phyloP scores from a whole-genome alignment of 1,140 invertebrate species.

The Medauroidea extradentata region DNA sequence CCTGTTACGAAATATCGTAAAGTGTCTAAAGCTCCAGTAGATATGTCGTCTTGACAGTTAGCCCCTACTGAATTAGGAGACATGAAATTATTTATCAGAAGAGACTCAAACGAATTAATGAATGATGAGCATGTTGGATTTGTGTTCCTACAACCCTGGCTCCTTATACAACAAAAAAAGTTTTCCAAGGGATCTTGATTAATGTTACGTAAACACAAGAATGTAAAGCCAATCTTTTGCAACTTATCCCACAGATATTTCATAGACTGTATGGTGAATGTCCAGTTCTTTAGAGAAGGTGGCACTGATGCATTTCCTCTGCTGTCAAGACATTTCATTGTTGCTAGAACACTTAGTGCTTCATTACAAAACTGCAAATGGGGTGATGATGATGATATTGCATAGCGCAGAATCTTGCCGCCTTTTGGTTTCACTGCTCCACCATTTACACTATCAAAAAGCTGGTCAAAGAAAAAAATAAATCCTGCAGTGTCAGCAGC shows the following conservation, averaged over 20 bases:
- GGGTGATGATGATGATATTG: background rate
- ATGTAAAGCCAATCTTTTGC: background rate
- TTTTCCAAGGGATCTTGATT: background rate
- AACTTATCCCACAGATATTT: background rate
- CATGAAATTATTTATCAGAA: too few species aligned
- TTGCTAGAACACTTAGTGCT: conserved; percentile 1
- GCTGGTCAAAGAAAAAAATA: background rate
- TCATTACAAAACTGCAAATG: background rate
- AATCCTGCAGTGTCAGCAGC: background rate
- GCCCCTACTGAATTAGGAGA: too few species aligned
- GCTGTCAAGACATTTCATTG: background rate
- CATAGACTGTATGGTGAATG: background rate
- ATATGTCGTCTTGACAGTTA: too few species aligned
- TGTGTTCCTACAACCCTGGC: too few species aligned
- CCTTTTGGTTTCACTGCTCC: background rate
- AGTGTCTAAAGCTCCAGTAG: too few species aligned
- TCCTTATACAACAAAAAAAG: too few species aligned
- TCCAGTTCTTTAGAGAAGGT: conserved; percentile 4
- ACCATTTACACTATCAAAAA: background rate
- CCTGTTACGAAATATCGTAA: too few species aligned
- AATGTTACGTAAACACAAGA: background rate
- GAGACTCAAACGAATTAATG: too few species aligned
- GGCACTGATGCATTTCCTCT: conserved; percentile 1
- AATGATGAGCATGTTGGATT: too few species aligned
- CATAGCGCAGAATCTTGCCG: background rate